Base-by-base conservation (phyloP, 2,113 vertebrate genomes). In the Otolemur garnettii region DNA sequence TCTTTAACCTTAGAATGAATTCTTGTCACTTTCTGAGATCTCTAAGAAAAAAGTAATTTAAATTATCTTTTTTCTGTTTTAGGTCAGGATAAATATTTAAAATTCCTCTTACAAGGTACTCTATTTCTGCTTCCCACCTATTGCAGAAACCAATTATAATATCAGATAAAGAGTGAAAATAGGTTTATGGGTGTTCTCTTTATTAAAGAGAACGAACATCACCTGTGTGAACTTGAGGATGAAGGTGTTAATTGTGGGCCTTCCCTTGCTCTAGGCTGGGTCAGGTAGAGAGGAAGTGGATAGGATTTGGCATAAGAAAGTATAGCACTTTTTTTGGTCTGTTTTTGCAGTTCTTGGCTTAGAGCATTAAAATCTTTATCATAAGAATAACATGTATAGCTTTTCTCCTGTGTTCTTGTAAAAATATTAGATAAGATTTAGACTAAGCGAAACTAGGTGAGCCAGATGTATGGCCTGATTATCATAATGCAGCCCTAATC, bases 11-110 rank as follows among this genome's bases (percentile, higher is more conserved):
- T 10, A 72, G 17, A 66, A 92, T 84, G 57, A 69, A 50, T 81
- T 91, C 62, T 38, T 85, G 33, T 1, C 22, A 15, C 24, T 5
- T 68, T 22, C 55, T 87, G 30, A 82, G 57, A 90, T 77, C 78
- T 97, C 69, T 69, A 42, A 93, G 59, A 62, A 83, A 66, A 57
- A 79, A 14, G 26, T 75, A n/a, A 66, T 72, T 55, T 87, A 55
- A 74, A 30, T n/a, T 53, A 30, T 18, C 14, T 85, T 86, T 94
- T 71, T 80, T 21, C 33, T 81, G n/a, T 92, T 69, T 19, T 90
- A 79, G 59, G 42, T 87, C 28, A 87, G 2, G 62, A 21, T 82
- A 30, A 53, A 21, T 86, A 15, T 35, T n/a, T 85, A 38, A 45
- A 33, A 83, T 59, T 3, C 13, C 14, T 62, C 21, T 84, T 57